phyloP scores from a whole-genome alignment of 1,140 invertebrate species.

The Drosophila willistoni region DNA sequence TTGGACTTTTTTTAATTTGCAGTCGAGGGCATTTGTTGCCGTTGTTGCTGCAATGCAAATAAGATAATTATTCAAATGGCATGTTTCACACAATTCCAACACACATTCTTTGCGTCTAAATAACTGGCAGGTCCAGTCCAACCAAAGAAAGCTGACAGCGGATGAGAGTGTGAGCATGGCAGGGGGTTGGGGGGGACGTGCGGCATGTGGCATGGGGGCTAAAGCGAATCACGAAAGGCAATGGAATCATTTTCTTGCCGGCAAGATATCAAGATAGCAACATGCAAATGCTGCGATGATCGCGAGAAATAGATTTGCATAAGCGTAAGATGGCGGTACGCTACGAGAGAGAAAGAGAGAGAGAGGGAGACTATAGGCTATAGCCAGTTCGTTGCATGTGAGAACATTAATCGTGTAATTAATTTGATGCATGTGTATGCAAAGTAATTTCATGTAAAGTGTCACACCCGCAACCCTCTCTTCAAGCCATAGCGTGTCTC shows the following conservation, averaged over 20 bases:
- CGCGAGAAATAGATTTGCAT: slow-evolving; percentile 80
- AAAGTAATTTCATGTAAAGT: slow-evolving; percentile 83
- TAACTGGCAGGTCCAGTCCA: slow-evolving; percentile 37
- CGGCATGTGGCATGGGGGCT: background rate
- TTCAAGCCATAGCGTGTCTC: background rate
- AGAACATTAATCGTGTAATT: slow-evolving; percentile 83
- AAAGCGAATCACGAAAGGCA: slow-evolving; percentile 71
- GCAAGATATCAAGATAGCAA: slow-evolving; percentile 77
- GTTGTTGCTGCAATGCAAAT: slow-evolving; percentile 74
- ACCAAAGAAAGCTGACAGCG: background rate
- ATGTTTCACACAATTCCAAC: slow-evolving; percentile 83
- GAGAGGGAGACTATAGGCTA: slow-evolving; percentile 3
- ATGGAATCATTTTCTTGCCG: slow-evolving; percentile 78
- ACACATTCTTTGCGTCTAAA: slow-evolving; percentile 59
- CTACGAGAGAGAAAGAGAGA: background rate
- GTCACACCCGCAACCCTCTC: slow-evolving; percentile 58
- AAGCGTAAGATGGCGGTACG: slow-evolving; percentile 37
- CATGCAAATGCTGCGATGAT: slow-evolving; percentile 79
- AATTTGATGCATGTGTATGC: slow-evolving; percentile 83
- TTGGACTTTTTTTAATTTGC: slow-evolving; percentile 70
- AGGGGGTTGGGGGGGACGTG: background rate
- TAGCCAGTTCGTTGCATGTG: slow-evolving; percentile 62
- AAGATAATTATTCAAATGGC: slow-evolving; percentile 83
- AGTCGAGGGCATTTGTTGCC: slow-evolving; percentile 62
- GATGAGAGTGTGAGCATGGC: too few relatives aligned